Base-by-base conservation (phyloP, 2,797 vertebrate genomes). In the Takifugu rubripes region DNA sequence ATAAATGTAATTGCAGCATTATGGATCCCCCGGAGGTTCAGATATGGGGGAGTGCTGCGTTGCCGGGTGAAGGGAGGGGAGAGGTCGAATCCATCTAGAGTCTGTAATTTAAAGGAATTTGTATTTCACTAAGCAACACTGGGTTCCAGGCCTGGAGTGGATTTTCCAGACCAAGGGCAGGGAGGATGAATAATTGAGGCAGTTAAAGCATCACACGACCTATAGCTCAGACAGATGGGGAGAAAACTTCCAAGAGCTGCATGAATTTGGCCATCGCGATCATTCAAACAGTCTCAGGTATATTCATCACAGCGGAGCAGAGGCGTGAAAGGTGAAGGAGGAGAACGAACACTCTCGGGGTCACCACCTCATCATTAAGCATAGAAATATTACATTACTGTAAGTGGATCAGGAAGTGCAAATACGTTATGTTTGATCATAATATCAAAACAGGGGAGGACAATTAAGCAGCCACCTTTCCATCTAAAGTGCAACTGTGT, bases 1-100 rank as follows among this genome's bases (percentile, higher is more conserved):
- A 87, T 90, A 85, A 88, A 90, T 86, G 84, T 84, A 87, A 88
- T 86, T 88, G 79, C 78, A 74, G 66, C 71, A 64, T 81, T 84
- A 81, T 76, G 74, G 63, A 66, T 78, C 59, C 75, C 83, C 74
- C 53, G 45, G 75, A 79, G 84, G 77, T 62, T 66, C 10, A 60
- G 49, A 47, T 76, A 81, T 77, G 59, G 64, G 56, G 67, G 74
- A 71, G 53, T 74, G 72, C 68, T 51, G 66, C 69, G 67, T 54
- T 25, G 72, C 66, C 9, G 31, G 49, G 65, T 9, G 54, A 33
- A 16, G 27, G 27, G 24, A 15, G 26, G 25, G 49, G 49, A 63
- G 71, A 64, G 61, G 72, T 67, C 43, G 50, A 80, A 79, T 82
- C 74, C 77, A 82, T 84, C 72, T 75, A 68, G 72, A 72, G 67